Conservation (phyloP, 2,797 vertebrate genomes). For the Gila robusta region DNA sequence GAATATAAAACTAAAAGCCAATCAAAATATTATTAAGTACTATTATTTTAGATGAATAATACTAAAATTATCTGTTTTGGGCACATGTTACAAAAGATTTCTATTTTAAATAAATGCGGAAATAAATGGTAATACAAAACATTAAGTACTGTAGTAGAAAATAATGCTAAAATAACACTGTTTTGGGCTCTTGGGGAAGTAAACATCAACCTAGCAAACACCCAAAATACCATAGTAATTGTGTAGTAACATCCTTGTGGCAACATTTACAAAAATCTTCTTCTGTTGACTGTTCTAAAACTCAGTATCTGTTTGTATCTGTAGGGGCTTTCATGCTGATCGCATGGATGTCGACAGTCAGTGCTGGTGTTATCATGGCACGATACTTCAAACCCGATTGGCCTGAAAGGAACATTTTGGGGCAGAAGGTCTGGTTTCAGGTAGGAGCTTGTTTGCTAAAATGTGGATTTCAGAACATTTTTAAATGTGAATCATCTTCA, state of each 20-base stretch:
- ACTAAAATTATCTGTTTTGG: not conserved
- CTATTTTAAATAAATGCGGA: not conserved
- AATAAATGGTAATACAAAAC: not conserved
- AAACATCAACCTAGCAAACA: not conserved
- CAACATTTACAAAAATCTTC: not conserved
- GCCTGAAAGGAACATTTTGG: slow-evolving; percentile 77
- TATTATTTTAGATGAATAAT: not conserved
- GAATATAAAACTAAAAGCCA: not conserved
- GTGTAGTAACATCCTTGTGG: not conserved
- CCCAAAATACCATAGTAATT: not conserved
- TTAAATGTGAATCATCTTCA: not conserved
- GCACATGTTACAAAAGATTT: not conserved
- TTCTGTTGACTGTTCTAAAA: not conserved
- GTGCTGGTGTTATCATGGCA: slow-evolving; percentile 83
- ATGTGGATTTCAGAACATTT: not conserved
- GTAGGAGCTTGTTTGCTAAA: slow-evolving; percentile 64
- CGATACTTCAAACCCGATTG: slow-evolving; percentile 87
- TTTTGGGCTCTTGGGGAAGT: too few species aligned
- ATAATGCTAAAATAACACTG: not conserved
- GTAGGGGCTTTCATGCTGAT: slow-evolving; percentile 86
- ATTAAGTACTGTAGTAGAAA: not conserved
- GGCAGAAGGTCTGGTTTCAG: slow-evolving; percentile 89
- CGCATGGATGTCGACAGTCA: slow-evolving; percentile 85
- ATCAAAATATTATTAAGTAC: not conserved
- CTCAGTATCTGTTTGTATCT: slow-evolving; percentile 28